phyloP scores from a whole-genome alignment of 2,113 vertebrate genomes.

The Brachionichthys hirsutus region DNA sequence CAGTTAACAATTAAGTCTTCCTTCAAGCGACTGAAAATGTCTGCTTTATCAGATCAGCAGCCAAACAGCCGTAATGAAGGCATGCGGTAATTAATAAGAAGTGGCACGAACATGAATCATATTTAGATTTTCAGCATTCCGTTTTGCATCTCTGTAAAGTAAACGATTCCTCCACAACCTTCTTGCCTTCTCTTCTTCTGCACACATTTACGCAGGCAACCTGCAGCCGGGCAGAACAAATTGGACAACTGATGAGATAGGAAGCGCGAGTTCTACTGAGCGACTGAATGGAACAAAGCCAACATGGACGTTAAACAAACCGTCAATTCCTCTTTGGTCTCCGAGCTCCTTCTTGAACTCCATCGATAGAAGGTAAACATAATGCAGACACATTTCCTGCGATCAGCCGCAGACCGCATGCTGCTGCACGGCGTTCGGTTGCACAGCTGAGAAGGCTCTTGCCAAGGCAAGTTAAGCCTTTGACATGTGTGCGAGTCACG shows the following conservation, averaged over 20 bases:
- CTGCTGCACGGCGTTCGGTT: conserved; percentile 20
- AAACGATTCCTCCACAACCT: conserved; percentile 1
- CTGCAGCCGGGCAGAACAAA: conserved; percentile 23
- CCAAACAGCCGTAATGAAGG: conserved; percentile 29
- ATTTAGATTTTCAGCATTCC: not conserved
- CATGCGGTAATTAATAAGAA: conserved; percentile 35
- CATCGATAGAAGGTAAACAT: conserved; percentile 52
- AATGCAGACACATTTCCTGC: conserved; percentile 42
- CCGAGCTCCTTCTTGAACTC: conserved; percentile 60
- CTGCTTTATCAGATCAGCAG: no score
- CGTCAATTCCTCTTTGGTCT: conserved; percentile 56
- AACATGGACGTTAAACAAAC: conserved; percentile 59
- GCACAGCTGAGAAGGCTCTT: conserved; percentile 49
- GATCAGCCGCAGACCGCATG: conserved; percentile 21
- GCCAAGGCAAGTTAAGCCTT: conserved; percentile 62
- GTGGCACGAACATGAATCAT: not conserved
- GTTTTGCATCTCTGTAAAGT: conserved; percentile 3
- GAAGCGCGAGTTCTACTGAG: conserved; percentile 23
- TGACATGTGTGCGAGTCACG: conserved; percentile 62
- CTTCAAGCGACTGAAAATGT: no score
- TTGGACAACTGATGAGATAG: conserved; percentile 45
- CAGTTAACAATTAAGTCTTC: no score
- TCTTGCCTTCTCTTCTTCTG: conserved; percentile 1
- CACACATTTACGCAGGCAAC: conserved; percentile 36
- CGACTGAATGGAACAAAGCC: conserved; percentile 51